These are phyloP conservation scores for Myiotriccus ornatus DNA, from an alignment of 2,797 vertebrate species.

Conservation along the genomic window DNA sequence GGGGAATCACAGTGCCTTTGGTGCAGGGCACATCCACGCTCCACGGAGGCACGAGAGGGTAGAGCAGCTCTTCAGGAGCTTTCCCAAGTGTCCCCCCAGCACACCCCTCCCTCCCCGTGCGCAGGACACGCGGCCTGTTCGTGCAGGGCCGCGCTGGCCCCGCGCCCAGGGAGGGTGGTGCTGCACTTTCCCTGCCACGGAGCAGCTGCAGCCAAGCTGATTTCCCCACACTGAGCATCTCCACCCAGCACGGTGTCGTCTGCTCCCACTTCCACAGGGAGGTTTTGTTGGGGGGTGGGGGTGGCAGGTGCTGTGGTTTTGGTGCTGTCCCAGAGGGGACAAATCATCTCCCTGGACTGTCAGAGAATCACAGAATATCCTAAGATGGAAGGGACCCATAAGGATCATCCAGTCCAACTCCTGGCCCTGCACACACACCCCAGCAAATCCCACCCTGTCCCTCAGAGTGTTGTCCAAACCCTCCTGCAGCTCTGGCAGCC, in stretches of 20 bases:
- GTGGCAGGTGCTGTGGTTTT: background rate
- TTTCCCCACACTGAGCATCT: slow-evolving; percentile 29
- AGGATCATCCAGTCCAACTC: fast-evolving
- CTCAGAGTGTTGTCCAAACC: background rate
- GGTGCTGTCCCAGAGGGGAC: background rate
- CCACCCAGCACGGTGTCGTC: background rate
- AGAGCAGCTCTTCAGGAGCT: background rate
- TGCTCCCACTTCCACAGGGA: background rate
- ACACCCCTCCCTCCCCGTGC: fast-evolving
- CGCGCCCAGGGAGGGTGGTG: background rate
- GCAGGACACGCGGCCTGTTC: fast-evolving
- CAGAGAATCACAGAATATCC: background rate
- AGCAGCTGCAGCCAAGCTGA: background rate
- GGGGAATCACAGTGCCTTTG: background rate
- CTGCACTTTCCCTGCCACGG: background rate
- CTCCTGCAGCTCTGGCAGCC: background rate
- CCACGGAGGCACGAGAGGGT: background rate
- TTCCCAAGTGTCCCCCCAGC: background rate
- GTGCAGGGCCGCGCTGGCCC: background rate
- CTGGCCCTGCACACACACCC: fast-evolving
- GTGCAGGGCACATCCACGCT: fast-evolving
- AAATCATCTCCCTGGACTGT: background rate
- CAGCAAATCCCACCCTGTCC: background rate
- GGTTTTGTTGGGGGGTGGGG: fast-evolving
- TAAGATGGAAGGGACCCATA: background rate